Evolutionary conservation across 23 tunicate genomes (phyloP).

Genomic region (Ciona savignyi): DNA sequence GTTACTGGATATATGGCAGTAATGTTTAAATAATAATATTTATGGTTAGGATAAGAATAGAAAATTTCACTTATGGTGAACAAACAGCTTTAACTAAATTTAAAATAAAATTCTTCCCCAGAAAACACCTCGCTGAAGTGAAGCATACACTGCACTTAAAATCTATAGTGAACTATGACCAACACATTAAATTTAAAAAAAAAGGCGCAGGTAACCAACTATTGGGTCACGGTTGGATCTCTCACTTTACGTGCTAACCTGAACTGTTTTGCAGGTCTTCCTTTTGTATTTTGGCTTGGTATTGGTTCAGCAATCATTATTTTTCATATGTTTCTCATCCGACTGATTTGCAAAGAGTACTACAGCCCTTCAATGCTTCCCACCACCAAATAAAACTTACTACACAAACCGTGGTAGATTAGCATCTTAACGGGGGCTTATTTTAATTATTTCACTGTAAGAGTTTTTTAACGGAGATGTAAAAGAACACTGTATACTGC

Average conservation of each 20-base stretch:
- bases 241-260: too few relatives aligned
- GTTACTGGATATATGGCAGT: too few relatives aligned
- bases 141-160: conserved; percentile 68
- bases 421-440: conserved; percentile 41
- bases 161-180: conserved; percentile 35
- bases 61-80: too few relatives aligned
- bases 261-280: conserved; percentile 89
- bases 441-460: too few relatives aligned
- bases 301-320: conserved; percentile 70
- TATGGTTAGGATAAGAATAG: too few relatives aligned
- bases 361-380: conserved; percentile 17
- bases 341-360: conserved; percentile 67
- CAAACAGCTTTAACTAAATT: too few relatives aligned
- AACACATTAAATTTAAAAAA: conserved; percentile 52
- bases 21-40: too few relatives aligned
- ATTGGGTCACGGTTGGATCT: too few relatives aligned
- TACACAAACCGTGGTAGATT: conserved; percentile 50
- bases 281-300: conserved; percentile 67
- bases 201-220: conserved; percentile 1
- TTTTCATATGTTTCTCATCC: conserved; percentile 72
- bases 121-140: conserved; percentile 52
- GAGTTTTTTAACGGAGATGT: not conserved
- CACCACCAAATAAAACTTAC: conserved; percentile 16
- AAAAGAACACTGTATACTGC: not conserved
- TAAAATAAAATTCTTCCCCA: too few relatives aligned